Evolutionary conservation across 1,140 invertebrate species (phyloP).

Genomic region (Colletes latitarsis): DNA sequence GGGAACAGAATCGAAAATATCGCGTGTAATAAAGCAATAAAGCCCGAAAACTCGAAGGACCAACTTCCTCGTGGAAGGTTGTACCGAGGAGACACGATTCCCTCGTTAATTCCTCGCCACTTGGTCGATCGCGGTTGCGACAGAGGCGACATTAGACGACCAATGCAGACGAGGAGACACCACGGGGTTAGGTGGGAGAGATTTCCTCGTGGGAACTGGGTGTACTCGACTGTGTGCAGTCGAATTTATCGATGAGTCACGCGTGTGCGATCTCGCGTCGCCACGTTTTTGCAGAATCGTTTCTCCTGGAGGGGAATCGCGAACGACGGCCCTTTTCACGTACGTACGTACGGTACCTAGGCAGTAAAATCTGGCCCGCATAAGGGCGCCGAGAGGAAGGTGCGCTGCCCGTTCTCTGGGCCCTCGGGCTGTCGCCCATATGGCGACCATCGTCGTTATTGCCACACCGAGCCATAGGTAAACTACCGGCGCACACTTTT

Average conservation of each 20-base stretch:
- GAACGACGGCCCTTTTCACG: constrained; percentile 43
- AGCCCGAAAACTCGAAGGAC: too few relatives aligned
- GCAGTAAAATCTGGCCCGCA: constrained; percentile 75
- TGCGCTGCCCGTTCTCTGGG: constrained; percentile 62
- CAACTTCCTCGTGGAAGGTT: too few relatives aligned
- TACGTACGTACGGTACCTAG: constrained; percentile 47
- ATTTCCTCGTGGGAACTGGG: constrained; percentile 58
- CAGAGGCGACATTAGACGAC: neutral
- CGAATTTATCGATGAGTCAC: constrained; percentile 65
- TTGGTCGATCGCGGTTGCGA: neutral
- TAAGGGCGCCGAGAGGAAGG: constrained; percentile 70
- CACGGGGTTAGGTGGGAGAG: constrained; percentile 7
- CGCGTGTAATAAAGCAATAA: too few relatives aligned
- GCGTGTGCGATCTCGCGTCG: constrained; percentile 57
- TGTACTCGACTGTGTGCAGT: neutral
- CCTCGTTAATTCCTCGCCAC: neutral
- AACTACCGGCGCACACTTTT: constrained; percentile 52
- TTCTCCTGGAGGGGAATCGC: constrained; percentile 26
- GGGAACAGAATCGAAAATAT: too few relatives aligned
- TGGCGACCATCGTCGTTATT: constrained; percentile 75
- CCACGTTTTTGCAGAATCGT: constrained; percentile 66
- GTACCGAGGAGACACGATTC: neutral
- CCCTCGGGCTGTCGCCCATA: constrained; percentile 78
- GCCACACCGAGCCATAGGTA: constrained; percentile 72
- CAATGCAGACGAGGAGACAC: constrained; percentile 13